Base-by-base conservation (phyloP, 2,888 invertebrate genomes). In the Cephus rjabovi region DNA sequence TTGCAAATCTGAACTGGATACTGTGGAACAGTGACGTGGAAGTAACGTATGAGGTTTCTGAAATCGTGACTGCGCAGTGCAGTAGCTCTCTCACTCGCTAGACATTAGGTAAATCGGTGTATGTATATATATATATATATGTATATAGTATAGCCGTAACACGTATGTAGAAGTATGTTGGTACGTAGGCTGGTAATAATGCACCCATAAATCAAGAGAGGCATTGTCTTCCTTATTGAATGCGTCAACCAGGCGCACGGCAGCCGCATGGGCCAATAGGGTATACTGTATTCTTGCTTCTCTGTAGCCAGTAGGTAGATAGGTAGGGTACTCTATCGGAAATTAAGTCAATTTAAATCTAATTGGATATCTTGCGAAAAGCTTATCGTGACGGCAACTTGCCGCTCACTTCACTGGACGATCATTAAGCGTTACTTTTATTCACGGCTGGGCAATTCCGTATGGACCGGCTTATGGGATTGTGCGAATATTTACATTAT, bases 221-320 rank as follows among this genome's bases (percentile, higher is more conserved):
- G 80, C 85, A 89, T 90, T 90, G 89, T 89, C 87, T 88, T 89
- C 86, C 85, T 81, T 84, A 85, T 87, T 83, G 86, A 89, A 86
- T 85, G 87, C 84, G 80, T 75, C 80, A 80, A 73, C 74, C 76
- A 71, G 31, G 12, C 73, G 79, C 83, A 81, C 83, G 81, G 85
- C 82, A 85, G 82, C 79, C 80, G 74, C 77, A 31, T 71, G 71
- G 71, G 23, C 71, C 71, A 56, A 56, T 56, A 56, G 56, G 56
- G 23, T 56, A 34, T 31, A 34, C 31, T 34, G 71, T 71, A 31
- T 34, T 34, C 33, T 34, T 71, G 71, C 31, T 71, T 71, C 71
- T 31, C 56, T 23, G 9, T 56, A 56, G 56, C 23, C 56, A 56
- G 23, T 56, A 56, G 56, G 56, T 23, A 56, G 56, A 9, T 15